phyloP scores from a whole-genome alignment of 2,797 vertebrate genomes.

The Urocyon cinereoargenteus region DNA sequence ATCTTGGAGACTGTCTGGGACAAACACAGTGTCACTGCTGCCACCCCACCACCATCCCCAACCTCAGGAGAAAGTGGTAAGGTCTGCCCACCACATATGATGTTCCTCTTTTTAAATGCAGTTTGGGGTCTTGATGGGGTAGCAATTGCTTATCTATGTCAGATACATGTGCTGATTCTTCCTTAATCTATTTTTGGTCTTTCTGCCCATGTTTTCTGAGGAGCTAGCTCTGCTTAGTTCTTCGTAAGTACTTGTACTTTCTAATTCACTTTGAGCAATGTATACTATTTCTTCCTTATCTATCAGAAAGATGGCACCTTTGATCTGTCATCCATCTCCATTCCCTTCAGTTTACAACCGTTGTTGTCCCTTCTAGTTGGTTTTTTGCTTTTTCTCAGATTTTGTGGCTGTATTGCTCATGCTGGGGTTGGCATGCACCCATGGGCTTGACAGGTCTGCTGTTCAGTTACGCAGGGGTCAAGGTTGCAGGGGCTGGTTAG shows the following conservation, averaged over 20 bases:
- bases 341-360: conserved; percentile 14
- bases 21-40: conserved; percentile 96
- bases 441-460: neutral
- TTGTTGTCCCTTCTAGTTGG: neutral
- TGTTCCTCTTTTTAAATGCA: neutral
- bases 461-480: neutral
- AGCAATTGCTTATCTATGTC: neutral
- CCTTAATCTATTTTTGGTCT: conserved; percentile 19
- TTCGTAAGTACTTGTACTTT: neutral
- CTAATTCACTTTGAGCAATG: conserved; percentile 2
- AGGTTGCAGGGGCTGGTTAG: neutral
- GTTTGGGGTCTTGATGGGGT: neutral
- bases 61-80: conserved; percentile 96
- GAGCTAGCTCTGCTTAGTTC: conserved; percentile 10
- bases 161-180: neutral
- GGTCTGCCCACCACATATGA: conserved; percentile 57
- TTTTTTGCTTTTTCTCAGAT: neutral
- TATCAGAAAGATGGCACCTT: neutral
- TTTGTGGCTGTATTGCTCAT: neutral
- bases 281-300: conserved; percentile 33
- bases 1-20: conserved; percentile 98
- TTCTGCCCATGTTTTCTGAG: neutral
- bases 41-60: conserved; percentile 97
- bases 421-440: neutral
- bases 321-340: neutral